Conservation (phyloP, 2,113 vertebrate species). For the Dendrocopos noguchii region DNA sequence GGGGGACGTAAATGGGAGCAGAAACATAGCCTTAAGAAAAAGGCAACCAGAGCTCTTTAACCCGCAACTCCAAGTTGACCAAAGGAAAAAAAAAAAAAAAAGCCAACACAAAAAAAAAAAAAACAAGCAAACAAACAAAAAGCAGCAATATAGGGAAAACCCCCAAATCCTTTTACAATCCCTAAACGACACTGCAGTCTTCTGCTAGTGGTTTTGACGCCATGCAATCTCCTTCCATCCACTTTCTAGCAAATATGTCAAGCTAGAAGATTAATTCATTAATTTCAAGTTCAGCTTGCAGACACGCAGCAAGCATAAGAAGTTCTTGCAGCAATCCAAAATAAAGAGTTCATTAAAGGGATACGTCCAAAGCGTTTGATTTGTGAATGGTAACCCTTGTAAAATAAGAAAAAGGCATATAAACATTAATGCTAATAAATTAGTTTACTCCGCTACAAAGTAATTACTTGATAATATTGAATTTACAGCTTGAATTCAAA, state of each 20-base stretch:
- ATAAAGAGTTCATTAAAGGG: slow-evolving; percentile 81
- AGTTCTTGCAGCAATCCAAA: slow-evolving; percentile 75
- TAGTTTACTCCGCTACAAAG: slow-evolving; percentile 79
- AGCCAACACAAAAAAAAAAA: no score
- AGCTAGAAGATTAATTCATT: slow-evolving; percentile 70
- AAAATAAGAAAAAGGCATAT: slow-evolving; percentile 73
- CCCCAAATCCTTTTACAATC: slow-evolving; percentile 56
- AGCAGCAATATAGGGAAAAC: not conserved
- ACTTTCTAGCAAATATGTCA: slow-evolving; percentile 72
- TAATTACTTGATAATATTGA: slow-evolving; percentile 81
- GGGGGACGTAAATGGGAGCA: not conserved
- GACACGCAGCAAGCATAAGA: slow-evolving; percentile 60
- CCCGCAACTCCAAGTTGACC: not conserved
- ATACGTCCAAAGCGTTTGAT: slow-evolving; percentile 76
- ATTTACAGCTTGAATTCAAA: slow-evolving; percentile 78
- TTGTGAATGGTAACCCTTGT: slow-evolving; percentile 78
- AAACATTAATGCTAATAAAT: slow-evolving; percentile 84
- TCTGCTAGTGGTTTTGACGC: slow-evolving; percentile 59
- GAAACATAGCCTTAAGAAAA: not conserved
- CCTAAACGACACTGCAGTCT: slow-evolving; percentile 48
- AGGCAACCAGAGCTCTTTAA: not conserved
- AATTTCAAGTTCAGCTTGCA: slow-evolving; percentile 75
- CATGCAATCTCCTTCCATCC: slow-evolving; percentile 55
- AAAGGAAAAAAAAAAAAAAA: not conserved
- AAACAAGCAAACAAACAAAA: accelerated